Base-by-base conservation (phyloP, 2,888 invertebrate genomes). In the Idaea straminata region DNA sequence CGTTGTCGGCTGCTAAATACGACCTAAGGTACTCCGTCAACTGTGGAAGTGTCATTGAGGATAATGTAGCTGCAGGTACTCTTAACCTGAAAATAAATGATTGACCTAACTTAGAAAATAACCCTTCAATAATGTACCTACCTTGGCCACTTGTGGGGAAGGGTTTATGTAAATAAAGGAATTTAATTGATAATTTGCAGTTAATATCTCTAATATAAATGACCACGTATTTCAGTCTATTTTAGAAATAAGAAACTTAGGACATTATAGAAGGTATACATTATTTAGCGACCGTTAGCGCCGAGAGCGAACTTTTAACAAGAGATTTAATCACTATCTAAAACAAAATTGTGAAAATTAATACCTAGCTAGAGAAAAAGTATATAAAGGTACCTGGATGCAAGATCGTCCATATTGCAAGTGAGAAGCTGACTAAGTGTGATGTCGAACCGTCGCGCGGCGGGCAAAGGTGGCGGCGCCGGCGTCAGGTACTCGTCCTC, bases 1-100 rank as follows among this genome's bases (percentile, higher is more conserved):
- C 91, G 59, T 84, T 87, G 69, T 92, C 91, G 0, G 91, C 86
- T 5, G 92, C 90, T 66, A 92, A 75, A 71, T 92, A 92, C 0
- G 91, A 90, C 0, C 96, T 95, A 35, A 98, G 93, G 83, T 96
- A 97, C 64, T 95, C 95, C 0, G 98, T 97, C 59, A 98, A 92
- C 85, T 98, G 97, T 34, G 97, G 97, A 67, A 98, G 90, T 0
- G 98, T 98, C 96, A 98, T 96, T 66, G 96, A 96, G 63, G 97
- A 96, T 61, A 98, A 87, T 66, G 97, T 96, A 62, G 95, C 94
- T 0, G 96, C 94, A 0, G 97, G 97, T 78, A 98, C 96, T 65
- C 86, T 83, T 70, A 92, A 81, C 74, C 96, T 95, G 66, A 95
- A 77, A 77, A 7, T 34, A 13, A 10, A 62, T 59, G 38, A 4